These are phyloP conservation scores for Brachionus plicatilis DNA, from an alignment of 1,140 invertebrate genomes.

Conservation along the genomic window DNA sequence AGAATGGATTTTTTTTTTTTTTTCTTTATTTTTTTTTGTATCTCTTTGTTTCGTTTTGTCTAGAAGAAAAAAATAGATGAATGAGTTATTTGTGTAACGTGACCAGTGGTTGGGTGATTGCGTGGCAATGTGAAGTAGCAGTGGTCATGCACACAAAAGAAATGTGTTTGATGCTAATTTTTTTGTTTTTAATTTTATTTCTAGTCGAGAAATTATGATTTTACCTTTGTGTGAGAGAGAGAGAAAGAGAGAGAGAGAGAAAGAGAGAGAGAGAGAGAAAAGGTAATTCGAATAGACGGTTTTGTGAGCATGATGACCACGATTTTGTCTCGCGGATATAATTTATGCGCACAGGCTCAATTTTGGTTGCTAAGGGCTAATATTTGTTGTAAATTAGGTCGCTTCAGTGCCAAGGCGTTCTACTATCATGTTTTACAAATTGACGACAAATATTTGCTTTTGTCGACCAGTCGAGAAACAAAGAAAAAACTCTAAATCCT, in stretches of 20 bases:
- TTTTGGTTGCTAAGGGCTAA: not conserved
- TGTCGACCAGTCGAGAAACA: not conserved
- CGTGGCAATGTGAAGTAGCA: not conserved
- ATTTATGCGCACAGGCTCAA: not conserved
- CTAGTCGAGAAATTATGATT: not conserved
- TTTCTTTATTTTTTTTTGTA: not conserved
- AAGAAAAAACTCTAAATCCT: not conserved
- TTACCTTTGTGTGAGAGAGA: not conserved
- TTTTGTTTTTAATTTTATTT: not conserved
- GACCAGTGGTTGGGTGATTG: not conserved
- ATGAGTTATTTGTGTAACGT: not conserved
- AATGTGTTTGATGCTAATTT: not conserved
- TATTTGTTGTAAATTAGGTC: not conserved
- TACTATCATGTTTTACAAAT: too few species aligned
- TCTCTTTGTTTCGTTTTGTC: not conserved
- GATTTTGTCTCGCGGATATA: not conserved
- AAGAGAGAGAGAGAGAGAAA: not conserved
- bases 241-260: not conserved
- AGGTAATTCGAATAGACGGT: not conserved
- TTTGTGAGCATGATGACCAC: not conserved
- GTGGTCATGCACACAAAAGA: not conserved
- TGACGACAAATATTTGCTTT: not conserved
- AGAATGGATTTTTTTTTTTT: not conserved
- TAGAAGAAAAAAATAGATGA: not conserved
- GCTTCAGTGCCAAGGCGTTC: not conserved